Evolutionary conservation across 2,113 vertebrate genomes (phyloP).

Genomic region (Panthera leo): DNA sequence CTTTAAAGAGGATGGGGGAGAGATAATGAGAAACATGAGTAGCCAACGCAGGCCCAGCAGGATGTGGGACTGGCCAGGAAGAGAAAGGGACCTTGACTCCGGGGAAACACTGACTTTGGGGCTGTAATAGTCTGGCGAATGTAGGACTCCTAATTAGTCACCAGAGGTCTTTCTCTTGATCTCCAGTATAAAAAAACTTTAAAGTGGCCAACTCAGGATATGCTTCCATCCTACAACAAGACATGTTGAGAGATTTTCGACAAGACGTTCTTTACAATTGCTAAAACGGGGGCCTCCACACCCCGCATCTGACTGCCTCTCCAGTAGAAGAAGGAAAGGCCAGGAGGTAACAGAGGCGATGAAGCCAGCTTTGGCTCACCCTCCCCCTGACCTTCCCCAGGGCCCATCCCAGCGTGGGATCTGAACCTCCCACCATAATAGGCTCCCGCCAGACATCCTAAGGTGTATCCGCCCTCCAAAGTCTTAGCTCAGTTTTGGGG

Average conservation of each 20-base stretch:
- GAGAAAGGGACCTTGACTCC: slow-evolving; percentile 14
- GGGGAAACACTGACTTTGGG: slow-evolving; percentile 2
- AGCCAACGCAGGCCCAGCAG: slow-evolving; percentile 27
- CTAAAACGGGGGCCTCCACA: background rate
- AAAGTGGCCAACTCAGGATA: background rate
- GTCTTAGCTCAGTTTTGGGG: slow-evolving; percentile 49
- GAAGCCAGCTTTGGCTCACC: slow-evolving; percentile 51
- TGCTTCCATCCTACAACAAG: background rate
- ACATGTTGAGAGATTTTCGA: background rate
- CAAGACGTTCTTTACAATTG: background rate
- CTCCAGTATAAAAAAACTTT: background rate
- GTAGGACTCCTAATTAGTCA: background rate
- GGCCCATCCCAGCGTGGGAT: slow-evolving; percentile 60
- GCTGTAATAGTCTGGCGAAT: background rate
- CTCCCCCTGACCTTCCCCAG: slow-evolving; percentile 61
- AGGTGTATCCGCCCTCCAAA: slow-evolving; percentile 63
- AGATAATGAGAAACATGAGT: slow-evolving; percentile 72
- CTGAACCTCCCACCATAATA: slow-evolving; percentile 60
- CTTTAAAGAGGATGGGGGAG: slow-evolving; percentile 58
- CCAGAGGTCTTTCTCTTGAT: background rate
- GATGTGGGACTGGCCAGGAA: slow-evolving; percentile 71
- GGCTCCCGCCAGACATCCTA: slow-evolving; percentile 42
- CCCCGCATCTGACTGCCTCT: background rate
- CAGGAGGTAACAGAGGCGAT: background rate
- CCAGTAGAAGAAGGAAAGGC: background rate